Evolutionary conservation across 1,140 invertebrate species (phyloP).

Genomic region (Tigriopus japonicus): DNA sequence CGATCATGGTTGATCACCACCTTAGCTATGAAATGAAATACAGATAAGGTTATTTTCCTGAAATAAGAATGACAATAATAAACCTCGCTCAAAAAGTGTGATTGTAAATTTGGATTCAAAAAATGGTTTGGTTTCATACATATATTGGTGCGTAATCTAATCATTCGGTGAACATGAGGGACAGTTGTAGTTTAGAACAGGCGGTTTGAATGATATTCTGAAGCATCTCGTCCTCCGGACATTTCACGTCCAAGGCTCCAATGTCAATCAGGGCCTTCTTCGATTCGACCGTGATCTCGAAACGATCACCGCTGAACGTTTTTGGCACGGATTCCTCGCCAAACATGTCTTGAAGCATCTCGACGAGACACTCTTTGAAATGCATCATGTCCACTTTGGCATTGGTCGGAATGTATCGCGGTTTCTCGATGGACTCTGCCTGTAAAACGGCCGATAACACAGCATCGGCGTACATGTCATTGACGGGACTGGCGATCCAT

Average conservation of each 20-base stretch:
- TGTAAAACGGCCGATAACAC: conserved; percentile 63
- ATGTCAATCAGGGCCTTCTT: conserved; percentile 72
- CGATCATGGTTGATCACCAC: too few relatives aligned
- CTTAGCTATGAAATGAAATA: too few relatives aligned
- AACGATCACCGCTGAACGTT: conserved; percentile 71
- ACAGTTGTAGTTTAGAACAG: conserved; percentile 60
- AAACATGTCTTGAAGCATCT: conserved; percentile 86
- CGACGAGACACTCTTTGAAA: conserved; percentile 41
- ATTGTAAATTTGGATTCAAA: too few relatives aligned
- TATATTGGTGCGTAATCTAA: too few relatives aligned
- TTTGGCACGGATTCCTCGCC: conserved; percentile 84
- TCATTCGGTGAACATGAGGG: conserved; percentile 29
- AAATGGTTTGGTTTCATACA: too few relatives aligned
- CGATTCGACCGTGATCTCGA: conserved; percentile 63
- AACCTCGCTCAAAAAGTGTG: too few relatives aligned
- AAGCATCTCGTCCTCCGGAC: conserved; percentile 56
- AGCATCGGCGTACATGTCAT: conserved; percentile 95
- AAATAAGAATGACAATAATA: too few relatives aligned
- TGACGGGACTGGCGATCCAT: conserved; percentile 83
- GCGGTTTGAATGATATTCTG: conserved; percentile 67
- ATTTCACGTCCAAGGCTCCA: conserved; percentile 45
- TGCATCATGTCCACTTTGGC: conserved; percentile 58
- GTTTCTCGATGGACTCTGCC: conserved; percentile 26
- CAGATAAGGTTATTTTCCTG: too few relatives aligned
- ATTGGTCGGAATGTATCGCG: conserved; percentile 11